These are phyloP conservation scores for Pachypeltis micranthus DNA, from an alignment of 1,140 invertebrate species.

Conservation along the genomic window DNA sequence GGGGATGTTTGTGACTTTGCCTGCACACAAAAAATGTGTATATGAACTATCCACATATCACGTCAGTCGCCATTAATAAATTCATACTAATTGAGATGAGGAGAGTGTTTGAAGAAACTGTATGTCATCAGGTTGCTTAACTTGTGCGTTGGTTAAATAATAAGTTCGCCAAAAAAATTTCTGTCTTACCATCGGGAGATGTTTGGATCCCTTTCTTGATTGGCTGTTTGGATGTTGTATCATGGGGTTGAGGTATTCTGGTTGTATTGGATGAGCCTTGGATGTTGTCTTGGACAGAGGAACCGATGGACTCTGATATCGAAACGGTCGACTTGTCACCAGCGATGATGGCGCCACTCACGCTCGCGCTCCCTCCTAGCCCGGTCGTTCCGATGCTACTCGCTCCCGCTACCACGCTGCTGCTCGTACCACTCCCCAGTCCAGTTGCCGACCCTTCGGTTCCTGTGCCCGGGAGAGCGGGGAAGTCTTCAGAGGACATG, in stretches of 20 bases:
- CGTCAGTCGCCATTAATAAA: too few species aligned
- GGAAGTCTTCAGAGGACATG: constrained; percentile 75
- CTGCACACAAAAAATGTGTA: constrained; percentile 42
- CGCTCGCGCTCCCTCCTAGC: constrained; percentile 29
- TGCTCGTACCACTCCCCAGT: constrained; percentile 39
- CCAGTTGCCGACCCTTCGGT: constrained; percentile 43
- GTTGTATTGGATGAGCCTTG: constrained; percentile 34
- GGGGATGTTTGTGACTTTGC: constrained; percentile 94
- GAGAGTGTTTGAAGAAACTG: too few species aligned
- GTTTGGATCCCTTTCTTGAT: constrained; percentile 82
- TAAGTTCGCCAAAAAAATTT: too few species aligned
- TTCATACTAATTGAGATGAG: too few species aligned
- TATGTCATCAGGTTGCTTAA: too few species aligned
- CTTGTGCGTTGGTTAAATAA: too few species aligned
- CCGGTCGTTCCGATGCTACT: constrained; percentile 26
- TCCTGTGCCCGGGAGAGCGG: constrained; percentile 60
- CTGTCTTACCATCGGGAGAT: constrained; percentile 67
- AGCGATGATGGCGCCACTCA: constrained; percentile 29
- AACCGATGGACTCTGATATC: constrained; percentile 10
- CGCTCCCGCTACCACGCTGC: constrained; percentile 26
- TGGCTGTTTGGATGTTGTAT: constrained; percentile 33
- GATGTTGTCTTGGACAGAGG: neutral
- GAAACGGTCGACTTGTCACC: constrained; percentile 31
- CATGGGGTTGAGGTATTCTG: constrained; percentile 23
- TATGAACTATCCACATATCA: too few species aligned